Conservation (phyloP, 2,888 invertebrate species). For the Boloria selene region DNA sequence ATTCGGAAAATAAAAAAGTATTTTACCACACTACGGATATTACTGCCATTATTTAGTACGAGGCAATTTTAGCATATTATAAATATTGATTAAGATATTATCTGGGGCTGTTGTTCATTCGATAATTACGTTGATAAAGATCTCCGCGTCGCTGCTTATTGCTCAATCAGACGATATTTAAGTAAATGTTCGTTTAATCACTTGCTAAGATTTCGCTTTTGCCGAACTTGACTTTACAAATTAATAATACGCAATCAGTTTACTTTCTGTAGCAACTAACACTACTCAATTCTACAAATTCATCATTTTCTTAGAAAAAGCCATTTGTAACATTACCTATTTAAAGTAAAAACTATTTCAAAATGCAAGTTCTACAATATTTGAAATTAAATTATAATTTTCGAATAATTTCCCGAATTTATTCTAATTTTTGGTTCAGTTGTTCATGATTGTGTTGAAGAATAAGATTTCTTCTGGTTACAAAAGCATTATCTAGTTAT, state of each 20-base stretch:
- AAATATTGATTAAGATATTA: constrained; percentile 23
- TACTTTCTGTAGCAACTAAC: no score
- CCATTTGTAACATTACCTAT: no score
- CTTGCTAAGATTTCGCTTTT: constrained; percentile 9
- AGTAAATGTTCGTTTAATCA: constrained; percentile 20
- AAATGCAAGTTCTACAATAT: no score
- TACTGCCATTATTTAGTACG: background rate
- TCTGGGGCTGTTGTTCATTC: constrained; percentile 16
- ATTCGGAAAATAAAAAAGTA: constrained; percentile 3
- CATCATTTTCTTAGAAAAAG: no score
- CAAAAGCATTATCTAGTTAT: no score
- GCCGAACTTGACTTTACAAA: background rate
- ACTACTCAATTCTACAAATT: no score
- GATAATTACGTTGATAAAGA: constrained; percentile 23
- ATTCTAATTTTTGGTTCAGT: no score
- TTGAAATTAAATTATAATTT: no score
- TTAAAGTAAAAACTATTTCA: no score
- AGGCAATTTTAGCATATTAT: constrained; percentile 17
- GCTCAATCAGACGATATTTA: constrained; percentile 17
- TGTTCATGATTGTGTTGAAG: no score
- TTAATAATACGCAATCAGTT: background rate
- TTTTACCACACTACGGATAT: constrained; percentile 9
- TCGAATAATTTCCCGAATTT: no score
- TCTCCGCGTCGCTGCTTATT: constrained; percentile 20
- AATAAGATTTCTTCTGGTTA: no score